Percentiles rank a stretch among this genome's conserved stretches.
Evolutionary conservation across 2,113 vertebrate species (phyloP).

Genomic region (Peromyscus maniculatus): DNA sequence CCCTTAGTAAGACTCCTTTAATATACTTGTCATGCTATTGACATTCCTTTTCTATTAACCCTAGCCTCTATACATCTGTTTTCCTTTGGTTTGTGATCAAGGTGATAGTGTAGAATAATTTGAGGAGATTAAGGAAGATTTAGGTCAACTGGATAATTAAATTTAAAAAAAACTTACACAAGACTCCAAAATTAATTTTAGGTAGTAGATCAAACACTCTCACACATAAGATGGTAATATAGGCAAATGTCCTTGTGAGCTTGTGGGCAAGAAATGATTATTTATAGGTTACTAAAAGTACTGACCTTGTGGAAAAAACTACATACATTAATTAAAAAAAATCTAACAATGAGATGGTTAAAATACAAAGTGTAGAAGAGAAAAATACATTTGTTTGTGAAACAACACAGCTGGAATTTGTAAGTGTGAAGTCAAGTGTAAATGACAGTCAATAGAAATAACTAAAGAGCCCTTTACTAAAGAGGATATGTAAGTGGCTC

Average conservation of each 20-base stretch:
- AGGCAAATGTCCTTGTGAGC: neutral
- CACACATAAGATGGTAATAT: neutral
- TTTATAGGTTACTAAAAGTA: conserved; percentile 1
- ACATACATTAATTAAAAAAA: conserved; percentile 49
- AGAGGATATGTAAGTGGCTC: neutral
- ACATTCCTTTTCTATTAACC: neutral
- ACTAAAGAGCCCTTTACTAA: neutral
- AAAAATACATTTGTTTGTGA: neutral
- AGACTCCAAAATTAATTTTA: neutral
- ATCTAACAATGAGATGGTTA: conserved; percentile 36
- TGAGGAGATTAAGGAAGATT: neutral
- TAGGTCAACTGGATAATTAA: neutral
- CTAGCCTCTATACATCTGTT: conserved; percentile 2
- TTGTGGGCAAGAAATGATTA: neutral
- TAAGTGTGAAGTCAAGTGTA: neutral
- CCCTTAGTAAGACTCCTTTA: neutral
- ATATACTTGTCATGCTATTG: neutral
- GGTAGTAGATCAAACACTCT: neutral
- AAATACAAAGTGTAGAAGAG: conserved; percentile 34
- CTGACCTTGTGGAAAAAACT: neutral
- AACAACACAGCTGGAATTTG: neutral
- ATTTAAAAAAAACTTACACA: neutral
- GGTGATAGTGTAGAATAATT: neutral
- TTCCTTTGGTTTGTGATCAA: conserved; percentile 44
- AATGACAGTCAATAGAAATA: neutral